Evolutionary conservation across 2,113 vertebrate species (phyloP).

Genomic region (Struthidea cinerea): DNA sequence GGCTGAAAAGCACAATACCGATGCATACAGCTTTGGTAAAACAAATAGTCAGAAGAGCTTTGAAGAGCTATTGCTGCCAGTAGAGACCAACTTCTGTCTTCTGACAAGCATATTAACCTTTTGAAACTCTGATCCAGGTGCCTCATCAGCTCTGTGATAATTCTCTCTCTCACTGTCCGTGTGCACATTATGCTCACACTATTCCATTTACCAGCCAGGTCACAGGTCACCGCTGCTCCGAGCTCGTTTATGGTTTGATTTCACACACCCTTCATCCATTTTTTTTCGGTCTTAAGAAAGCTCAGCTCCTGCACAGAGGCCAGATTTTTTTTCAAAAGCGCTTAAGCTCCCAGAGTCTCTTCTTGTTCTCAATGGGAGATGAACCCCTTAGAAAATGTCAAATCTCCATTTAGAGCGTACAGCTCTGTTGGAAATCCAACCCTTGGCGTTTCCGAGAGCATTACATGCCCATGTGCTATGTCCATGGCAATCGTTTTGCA

Average conservation of each 20-base stretch:
- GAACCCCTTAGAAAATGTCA: constrained; percentile 14
- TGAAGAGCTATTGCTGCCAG: background rate
- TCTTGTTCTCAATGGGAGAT: background rate
- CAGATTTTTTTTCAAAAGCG: background rate
- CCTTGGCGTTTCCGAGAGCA: background rate
- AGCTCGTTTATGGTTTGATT: background rate
- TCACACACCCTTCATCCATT: background rate
- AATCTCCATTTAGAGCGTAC: background rate
- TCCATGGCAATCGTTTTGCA: background rate
- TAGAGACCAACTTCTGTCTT: background rate
- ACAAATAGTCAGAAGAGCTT: background rate
- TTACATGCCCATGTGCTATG: background rate
- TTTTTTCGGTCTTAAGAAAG: background rate
- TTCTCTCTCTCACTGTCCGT: background rate
- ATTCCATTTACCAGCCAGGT: background rate
- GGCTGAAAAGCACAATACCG: background rate
- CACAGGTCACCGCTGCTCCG: accelerated
- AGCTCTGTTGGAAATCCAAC: background rate
- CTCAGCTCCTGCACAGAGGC: background rate
- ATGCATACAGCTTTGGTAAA: background rate
- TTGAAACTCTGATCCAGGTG: background rate
- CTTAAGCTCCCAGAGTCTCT: background rate
- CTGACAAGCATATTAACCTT: background rate
- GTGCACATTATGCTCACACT: background rate
- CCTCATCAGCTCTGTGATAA: background rate